These are phyloP conservation scores for Melanchra persicariae DNA, from an alignment of 2,888 invertebrate species.

Conservation along the genomic window DNA sequence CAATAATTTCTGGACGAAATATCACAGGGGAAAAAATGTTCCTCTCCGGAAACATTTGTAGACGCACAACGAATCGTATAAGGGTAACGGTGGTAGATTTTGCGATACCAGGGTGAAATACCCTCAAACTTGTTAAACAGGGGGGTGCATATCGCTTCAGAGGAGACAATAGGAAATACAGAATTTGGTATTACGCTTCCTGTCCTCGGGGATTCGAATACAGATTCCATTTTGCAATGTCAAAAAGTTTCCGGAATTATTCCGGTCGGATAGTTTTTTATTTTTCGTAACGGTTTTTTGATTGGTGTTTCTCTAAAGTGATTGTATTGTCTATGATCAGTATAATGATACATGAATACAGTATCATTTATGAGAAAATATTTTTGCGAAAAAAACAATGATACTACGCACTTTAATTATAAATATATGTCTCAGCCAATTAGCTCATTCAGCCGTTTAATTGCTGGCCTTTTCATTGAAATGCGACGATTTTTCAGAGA, in stretches of 20 bases:
- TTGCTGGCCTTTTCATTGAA: too few species aligned
- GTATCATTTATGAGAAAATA: too few species aligned
- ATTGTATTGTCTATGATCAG: slow-evolving; percentile 15
- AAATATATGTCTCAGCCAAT: too few species aligned
- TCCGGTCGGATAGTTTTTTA: slow-evolving; percentile 31
- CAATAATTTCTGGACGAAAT: slow-evolving; percentile 75
- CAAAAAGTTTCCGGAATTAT: slow-evolving; percentile 54
- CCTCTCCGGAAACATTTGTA: slow-evolving; percentile 74
- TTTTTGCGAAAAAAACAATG: too few species aligned
- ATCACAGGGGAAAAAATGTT: slow-evolving; percentile 64
- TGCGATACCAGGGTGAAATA: slow-evolving; percentile 56
- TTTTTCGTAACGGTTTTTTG: slow-evolving; percentile 11
- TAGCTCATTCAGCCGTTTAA: too few species aligned
- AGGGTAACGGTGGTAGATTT: slow-evolving; percentile 68
- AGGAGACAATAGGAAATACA: slow-evolving; percentile 67
- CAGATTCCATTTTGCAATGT: slow-evolving; percentile 54
- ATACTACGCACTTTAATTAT: too few species aligned
- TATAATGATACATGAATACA: background rate
- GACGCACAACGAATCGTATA: slow-evolving; percentile 76
- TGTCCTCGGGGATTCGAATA: slow-evolving; percentile 36
- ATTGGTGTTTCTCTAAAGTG: slow-evolving; percentile 13
- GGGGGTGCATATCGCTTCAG: slow-evolving; percentile 61
- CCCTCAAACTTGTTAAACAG: slow-evolving; percentile 61
- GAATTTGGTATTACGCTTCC: slow-evolving; percentile 63
- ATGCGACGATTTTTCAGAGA: too few species aligned